A percentile compares a stretch with the other conserved stretches of the same genome.
Evolutionary conservation across 2,113 vertebrate genomes (phyloP).

Genomic region (Willisornis vidua): DNA sequence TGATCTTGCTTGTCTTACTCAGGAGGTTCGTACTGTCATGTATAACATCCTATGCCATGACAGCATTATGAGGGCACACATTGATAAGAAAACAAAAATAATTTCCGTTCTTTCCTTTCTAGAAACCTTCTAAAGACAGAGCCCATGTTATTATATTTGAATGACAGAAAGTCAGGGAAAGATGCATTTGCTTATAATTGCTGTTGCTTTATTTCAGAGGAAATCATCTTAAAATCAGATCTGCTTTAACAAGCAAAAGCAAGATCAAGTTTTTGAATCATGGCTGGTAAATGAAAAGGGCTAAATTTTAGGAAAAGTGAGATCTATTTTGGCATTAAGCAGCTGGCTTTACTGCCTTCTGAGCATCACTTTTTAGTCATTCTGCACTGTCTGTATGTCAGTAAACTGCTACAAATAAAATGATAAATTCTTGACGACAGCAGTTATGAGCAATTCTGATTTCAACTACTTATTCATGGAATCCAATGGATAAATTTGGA

Average conservation of each 20-base stretch:
- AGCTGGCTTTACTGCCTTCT: slow-evolving; percentile 5
- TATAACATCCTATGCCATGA: background rate
- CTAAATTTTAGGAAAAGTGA: slow-evolving; percentile 4
- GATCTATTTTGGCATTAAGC: slow-evolving; percentile 9
- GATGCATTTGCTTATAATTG: background rate
- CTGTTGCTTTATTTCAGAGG: background rate
- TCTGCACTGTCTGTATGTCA: background rate
- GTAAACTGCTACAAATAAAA: background rate
- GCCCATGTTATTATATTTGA: background rate
- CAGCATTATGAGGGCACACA: background rate
- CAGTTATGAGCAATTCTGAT: background rate
- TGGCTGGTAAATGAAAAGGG: background rate
- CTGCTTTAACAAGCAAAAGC: slow-evolving; percentile 15
- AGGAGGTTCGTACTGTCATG: background rate
- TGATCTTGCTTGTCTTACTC: background rate
- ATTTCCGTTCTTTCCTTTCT: background rate
- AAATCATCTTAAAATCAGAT: slow-evolving; percentile 10
- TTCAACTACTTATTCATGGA: background rate
- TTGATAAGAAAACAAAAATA: background rate
- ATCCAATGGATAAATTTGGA: background rate
- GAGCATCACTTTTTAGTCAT: background rate
- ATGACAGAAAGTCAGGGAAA: background rate
- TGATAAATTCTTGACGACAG: background rate
- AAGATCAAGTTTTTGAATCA: background rate
- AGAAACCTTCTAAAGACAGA: background rate